Conservation (phyloP, 2,113 vertebrate genomes). For the Hippocampus zosterae region DNA sequence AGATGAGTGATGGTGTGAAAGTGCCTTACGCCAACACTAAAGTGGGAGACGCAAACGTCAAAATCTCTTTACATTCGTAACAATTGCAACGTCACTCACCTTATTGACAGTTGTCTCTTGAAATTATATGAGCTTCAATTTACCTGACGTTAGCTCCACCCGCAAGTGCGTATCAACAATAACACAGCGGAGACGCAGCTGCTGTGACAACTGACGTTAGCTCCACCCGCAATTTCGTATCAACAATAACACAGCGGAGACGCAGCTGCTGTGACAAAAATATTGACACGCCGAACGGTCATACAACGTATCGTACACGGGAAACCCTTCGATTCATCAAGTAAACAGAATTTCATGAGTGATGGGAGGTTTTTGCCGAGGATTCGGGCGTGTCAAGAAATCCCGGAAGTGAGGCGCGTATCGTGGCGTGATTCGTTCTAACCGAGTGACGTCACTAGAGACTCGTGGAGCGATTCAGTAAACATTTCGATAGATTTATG, state of each 20-base stretch:
- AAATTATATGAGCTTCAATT: not conserved
- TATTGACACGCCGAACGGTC: not conserved
- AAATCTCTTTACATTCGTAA: not conserved
- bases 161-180: constrained; percentile 7
- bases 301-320: not conserved
- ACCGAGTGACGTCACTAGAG: not conserved
- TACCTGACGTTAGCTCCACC: constrained; percentile 9
- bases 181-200: constrained; percentile 7
- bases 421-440: not conserved
- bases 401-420: not conserved
- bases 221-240: not conserved
- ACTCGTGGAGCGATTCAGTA: too few relatives aligned
- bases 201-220: not conserved
- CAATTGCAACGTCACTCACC: constrained; percentile 35
- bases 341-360: not conserved
- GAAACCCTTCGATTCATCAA: not conserved
- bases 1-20: not conserved
- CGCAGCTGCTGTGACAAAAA: not conserved
- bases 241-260: constrained; percentile 15
- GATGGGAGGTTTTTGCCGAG: not conserved
- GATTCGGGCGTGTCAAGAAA: not conserved
- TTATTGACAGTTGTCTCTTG: constrained; percentile 1
- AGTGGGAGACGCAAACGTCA: constrained; percentile 2
- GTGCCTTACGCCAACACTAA: constrained; percentile 14
- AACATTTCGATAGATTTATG: not conserved